These are phyloP conservation scores for Calliopum simillimum DNA, from an alignment of 2,888 invertebrate genomes.

Conservation along the genomic window DNA sequence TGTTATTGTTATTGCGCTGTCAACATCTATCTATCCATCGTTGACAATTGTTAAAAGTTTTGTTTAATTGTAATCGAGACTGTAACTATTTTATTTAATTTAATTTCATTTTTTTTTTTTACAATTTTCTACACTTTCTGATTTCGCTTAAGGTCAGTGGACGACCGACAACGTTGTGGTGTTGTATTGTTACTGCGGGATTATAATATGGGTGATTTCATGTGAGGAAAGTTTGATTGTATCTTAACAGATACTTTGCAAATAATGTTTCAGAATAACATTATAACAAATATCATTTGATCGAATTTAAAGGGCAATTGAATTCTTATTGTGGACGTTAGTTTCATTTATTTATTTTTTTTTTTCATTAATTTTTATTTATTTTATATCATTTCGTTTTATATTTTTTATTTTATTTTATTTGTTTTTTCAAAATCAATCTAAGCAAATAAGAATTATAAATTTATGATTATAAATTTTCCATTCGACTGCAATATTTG, in stretches of 20 bases:
- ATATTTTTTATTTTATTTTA: not conserved
- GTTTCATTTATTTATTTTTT: no score
- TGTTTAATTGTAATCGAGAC: conserved; percentile 25
- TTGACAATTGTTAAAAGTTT: conserved; percentile 19
- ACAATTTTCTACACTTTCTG: conserved; percentile 2
- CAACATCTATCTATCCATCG: not conserved
- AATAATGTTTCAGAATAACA: no score
- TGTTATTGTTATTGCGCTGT: no score
- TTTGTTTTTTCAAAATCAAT: conserved; percentile 15
- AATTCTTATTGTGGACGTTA: no score
- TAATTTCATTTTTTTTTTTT: conserved; percentile 8
- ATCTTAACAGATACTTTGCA: no score
- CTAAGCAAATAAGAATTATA: conserved; percentile 2
- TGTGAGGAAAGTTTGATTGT: not conserved
- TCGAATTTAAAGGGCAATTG: no score
- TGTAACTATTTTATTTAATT: not conserved
- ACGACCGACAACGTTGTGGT: not conserved
- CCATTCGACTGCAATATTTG: not conserved
- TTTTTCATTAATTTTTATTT: no score
- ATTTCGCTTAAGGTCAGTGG: not conserved
- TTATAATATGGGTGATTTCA: not conserved
- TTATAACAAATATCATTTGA: no score
- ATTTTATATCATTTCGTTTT: no score
- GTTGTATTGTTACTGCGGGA: not conserved
- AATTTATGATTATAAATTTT: not conserved